Conservation (phyloP, 2,113 vertebrate genomes). For the Thermophis baileyi region DNA sequence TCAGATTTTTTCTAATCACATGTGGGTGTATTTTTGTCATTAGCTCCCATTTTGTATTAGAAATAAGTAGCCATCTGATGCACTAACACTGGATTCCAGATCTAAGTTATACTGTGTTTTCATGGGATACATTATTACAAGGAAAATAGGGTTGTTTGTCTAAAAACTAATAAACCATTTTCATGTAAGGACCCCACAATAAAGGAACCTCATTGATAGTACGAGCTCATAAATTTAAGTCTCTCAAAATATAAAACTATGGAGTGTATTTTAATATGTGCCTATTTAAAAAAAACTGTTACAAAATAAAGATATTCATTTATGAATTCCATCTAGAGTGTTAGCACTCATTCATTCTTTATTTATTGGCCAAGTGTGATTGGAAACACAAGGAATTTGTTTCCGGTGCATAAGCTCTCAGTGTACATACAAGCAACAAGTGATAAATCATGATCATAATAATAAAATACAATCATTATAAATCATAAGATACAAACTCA, state of each 20-base stretch:
- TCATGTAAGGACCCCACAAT: not conserved
- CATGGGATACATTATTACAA: not conserved
- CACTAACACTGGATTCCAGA: constrained; percentile 38
- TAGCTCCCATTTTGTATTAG: constrained; percentile 45
- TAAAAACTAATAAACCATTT: not conserved
- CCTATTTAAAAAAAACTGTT: not conserved
- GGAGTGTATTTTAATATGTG: not conserved
- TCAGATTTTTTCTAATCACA: constrained; percentile 37
- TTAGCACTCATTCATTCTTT: not conserved
- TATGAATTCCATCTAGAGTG: not conserved
- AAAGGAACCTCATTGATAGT: not conserved
- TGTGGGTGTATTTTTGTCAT: constrained; percentile 45
- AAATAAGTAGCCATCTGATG: constrained; percentile 12
- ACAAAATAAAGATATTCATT: not conserved
- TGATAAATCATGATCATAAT: too few species aligned
- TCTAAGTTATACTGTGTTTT: not conserved
- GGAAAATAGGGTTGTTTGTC: not conserved
- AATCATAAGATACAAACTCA: not conserved
- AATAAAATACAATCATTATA: too few species aligned
- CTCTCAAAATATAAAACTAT: not conserved
- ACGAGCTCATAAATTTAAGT: not conserved
- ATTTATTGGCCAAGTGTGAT: not conserved
- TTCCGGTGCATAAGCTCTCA: too few species aligned
- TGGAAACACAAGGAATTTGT: not conserved
- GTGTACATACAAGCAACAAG: too few species aligned